These are phyloP conservation scores for Apoda limacodes DNA, from an alignment of 2,888 invertebrate genomes.

Conservation along the genomic window DNA sequence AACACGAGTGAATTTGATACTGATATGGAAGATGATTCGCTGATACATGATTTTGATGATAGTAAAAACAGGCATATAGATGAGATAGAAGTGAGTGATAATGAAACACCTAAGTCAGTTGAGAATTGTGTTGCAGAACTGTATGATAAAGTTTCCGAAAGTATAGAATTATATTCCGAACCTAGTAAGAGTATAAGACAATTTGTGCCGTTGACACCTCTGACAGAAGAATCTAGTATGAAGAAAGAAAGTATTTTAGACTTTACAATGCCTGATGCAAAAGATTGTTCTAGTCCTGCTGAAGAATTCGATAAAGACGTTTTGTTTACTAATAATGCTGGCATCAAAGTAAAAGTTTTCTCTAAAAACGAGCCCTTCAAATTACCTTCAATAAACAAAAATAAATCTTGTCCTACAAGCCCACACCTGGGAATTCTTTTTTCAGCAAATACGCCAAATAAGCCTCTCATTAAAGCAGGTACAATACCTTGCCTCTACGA, in stretches of 20 bases:
- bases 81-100: constrained; percentile 26
- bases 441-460: constrained; percentile 25
- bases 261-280: constrained; percentile 25
- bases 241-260: constrained; percentile 37
- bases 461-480: constrained; percentile 19
- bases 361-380: constrained; percentile 28
- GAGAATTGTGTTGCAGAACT: constrained; percentile 45
- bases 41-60: constrained; percentile 29
- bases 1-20: constrained; percentile 29
- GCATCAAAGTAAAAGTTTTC: constrained; percentile 31
- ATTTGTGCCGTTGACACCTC: constrained; percentile 38
- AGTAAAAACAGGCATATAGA: constrained; percentile 15
- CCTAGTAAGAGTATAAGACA: constrained; percentile 26
- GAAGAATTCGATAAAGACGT: constrained; percentile 24
- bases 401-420: constrained; percentile 30
- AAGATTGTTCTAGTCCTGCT: constrained; percentile 11
- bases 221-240: constrained; percentile 47
- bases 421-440: constrained; percentile 40
- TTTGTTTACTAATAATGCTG: constrained; percentile 32
- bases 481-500: constrained; percentile 27
- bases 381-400: constrained; percentile 43
- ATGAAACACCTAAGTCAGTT: constrained; percentile 33
- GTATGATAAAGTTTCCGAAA: constrained; percentile 37
- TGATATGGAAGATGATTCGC: constrained; percentile 50
- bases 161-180: constrained; percentile 24